Evolutionary conservation across 2,888 invertebrate genomes (phyloP).

Genomic region (Synanthedon myopaeformis): DNA sequence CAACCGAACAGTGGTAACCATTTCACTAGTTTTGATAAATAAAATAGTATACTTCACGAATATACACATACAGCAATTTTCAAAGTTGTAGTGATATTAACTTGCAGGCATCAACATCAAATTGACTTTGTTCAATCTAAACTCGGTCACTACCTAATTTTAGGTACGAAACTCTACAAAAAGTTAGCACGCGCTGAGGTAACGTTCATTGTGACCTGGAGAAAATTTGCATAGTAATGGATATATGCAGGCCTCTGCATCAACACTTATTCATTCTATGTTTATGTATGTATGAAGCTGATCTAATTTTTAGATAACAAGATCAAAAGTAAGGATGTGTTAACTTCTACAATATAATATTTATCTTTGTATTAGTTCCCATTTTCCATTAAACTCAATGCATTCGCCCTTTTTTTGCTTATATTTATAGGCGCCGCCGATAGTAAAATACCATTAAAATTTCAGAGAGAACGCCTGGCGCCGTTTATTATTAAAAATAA

Average conservation of each 20-base stretch:
- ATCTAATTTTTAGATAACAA: too few relatives aligned
- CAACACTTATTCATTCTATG: slow-evolving; percentile 22
- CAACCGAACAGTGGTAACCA: too few relatives aligned
- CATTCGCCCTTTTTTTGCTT: too few relatives aligned
- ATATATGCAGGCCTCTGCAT: slow-evolving; percentile 29
- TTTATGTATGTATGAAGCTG: not conserved
- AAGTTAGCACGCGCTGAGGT: slow-evolving; percentile 46
- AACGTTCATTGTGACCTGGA: slow-evolving; percentile 45
- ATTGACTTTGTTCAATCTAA: slow-evolving; percentile 15
- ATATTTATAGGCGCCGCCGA: too few relatives aligned
- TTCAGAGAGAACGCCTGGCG: too few relatives aligned
- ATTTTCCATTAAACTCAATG: too few relatives aligned
- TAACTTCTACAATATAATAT: too few relatives aligned
- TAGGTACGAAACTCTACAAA: slow-evolving; percentile 40
- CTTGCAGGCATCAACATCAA: not conserved
- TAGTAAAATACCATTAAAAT: too few relatives aligned
- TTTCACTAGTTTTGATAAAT: not conserved
- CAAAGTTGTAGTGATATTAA: not conserved
- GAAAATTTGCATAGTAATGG: slow-evolving; percentile 64
- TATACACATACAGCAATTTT: not conserved
- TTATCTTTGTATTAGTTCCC: too few relatives aligned
- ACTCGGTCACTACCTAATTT: slow-evolving; percentile 50
- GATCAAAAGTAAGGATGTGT: too few relatives aligned
- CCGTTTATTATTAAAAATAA: too few relatives aligned
- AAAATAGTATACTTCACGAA: not conserved